A percentile compares a stretch with the other conserved stretches of the same genome.
phyloP scores from a whole-genome alignment of 2,113 vertebrate species.

The Neolamprologus falcicula region DNA sequence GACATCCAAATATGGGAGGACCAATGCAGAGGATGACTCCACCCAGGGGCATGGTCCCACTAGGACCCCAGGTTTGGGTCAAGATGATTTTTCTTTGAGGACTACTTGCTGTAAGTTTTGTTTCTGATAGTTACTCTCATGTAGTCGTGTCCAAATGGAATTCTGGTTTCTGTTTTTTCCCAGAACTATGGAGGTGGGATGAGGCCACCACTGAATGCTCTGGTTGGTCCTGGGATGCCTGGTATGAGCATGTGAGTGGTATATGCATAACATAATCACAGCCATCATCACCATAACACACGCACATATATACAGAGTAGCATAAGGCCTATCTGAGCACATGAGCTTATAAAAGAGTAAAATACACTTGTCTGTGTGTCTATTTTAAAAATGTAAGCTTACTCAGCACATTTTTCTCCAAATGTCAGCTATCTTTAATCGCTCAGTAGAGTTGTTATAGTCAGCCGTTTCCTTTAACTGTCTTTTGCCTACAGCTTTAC shows the following conservation, averaged over 20 bases:
- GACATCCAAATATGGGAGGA: conserved; percentile 95
- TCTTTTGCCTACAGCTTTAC: not conserved
- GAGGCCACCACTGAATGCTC: conserved; percentile 95
- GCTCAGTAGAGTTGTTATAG: not conserved
- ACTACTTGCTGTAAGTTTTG: not conserved
- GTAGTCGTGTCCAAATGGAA: not conserved
- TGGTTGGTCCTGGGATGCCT: conserved; percentile 95
- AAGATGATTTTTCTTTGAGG: not conserved
- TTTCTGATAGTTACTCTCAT: not conserved
- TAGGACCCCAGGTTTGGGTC: conserved; percentile 87
- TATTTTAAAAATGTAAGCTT: not conserved
- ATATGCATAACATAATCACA: conserved; percentile 26
- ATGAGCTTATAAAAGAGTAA: not conserved
- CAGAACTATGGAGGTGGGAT: conserved; percentile 96
- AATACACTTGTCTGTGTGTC: not conserved
- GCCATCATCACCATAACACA: not conserved
- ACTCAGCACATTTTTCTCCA: not conserved
- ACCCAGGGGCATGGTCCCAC: conserved; percentile 93
- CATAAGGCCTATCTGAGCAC: not conserved
- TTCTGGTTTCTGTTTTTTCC: conserved; percentile 63
- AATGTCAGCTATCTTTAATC: not conserved
- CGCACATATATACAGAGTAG: not conserved
- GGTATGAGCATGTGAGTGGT: conserved; percentile 90
- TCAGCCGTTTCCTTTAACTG: not conserved
- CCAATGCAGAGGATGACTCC: conserved; percentile 98